Evolutionary conservation across 2,888 invertebrate species (phyloP).

Genomic region (Chrysomela aeneicollis): DNA sequence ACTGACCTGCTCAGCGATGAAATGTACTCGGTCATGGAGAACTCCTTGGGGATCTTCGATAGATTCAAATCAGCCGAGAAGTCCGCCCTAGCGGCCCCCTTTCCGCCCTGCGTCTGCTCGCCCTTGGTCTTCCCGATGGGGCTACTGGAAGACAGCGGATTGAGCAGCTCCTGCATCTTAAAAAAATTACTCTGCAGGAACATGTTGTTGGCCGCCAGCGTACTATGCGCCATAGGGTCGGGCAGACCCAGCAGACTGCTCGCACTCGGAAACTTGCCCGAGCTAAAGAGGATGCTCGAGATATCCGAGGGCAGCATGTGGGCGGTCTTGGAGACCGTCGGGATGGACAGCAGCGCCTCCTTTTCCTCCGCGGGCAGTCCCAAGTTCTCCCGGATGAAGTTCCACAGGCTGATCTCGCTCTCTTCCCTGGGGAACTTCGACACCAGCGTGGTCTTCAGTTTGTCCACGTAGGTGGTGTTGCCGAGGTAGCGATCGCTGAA

Average conservation of each 20-base stretch:
- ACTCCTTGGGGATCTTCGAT: slow-evolving; percentile 54
- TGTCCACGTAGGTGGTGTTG: slow-evolving; percentile 81
- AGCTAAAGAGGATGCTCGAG: slow-evolving; percentile 73
- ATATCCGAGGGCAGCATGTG: slow-evolving; percentile 71
- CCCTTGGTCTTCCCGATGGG: slow-evolving; percentile 58
- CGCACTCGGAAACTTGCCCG: slow-evolving; percentile 70
- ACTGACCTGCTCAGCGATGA: slow-evolving; percentile 45
- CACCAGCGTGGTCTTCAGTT: slow-evolving; percentile 80
- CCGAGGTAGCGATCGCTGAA: slow-evolving; percentile 74
- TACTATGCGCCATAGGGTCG: slow-evolving; percentile 79
- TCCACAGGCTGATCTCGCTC: slow-evolving; percentile 80
- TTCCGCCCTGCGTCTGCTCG: slow-evolving; percentile 17
- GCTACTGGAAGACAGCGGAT: slow-evolving; percentile 68
- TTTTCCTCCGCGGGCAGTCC: slow-evolving; percentile 78
- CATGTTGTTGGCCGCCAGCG: slow-evolving; percentile 79
- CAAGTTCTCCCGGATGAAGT: slow-evolving; percentile 77
- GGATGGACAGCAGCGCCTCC: slow-evolving; percentile 69
- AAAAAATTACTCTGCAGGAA: slow-evolving; percentile 72
- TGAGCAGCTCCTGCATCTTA: slow-evolving; percentile 74
- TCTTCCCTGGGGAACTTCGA: slow-evolving; percentile 82
- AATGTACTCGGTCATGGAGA: slow-evolving; percentile 52
- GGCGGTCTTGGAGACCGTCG: slow-evolving; percentile 58
- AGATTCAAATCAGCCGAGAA: slow-evolving; percentile 60
- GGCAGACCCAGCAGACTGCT: slow-evolving; percentile 71
- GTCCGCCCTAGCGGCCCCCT: slow-evolving; percentile 61